phyloP scores from a whole-genome alignment of 1,140 invertebrate genomes.

The Drosophila hydei region DNA sequence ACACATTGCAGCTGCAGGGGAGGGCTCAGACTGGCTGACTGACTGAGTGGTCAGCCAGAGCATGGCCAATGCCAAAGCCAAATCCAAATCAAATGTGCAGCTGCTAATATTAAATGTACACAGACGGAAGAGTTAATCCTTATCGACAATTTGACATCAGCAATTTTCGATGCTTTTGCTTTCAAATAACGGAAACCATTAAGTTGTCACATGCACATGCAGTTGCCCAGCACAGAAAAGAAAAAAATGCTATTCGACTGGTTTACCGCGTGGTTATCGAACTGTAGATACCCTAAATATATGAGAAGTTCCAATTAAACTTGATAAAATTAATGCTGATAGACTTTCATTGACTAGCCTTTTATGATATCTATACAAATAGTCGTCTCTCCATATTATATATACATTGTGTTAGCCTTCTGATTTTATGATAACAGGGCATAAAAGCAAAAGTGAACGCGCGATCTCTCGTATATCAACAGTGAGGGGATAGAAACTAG shows the following conservation, averaged over 20 bases:
- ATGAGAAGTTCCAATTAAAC: too few relatives aligned
- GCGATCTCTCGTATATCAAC: constrained; percentile 6
- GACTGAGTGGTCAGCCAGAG: not conserved
- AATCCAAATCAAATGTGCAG: constrained; percentile 71
- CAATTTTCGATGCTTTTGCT: constrained; percentile 80
- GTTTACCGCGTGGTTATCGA: not conserved
- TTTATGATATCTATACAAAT: too few relatives aligned
- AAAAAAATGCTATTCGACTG: not conserved
- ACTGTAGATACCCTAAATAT: not conserved
- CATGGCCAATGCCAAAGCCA: not conserved
- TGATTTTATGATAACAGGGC: not conserved
- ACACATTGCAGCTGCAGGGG: constrained; percentile 35
- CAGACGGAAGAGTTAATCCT: constrained; percentile 78
- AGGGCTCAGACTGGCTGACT: not conserved
- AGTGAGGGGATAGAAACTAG: not conserved
- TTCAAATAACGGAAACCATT: constrained; percentile 78
- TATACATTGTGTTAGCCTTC: not conserved
- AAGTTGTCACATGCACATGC: constrained; percentile 75
- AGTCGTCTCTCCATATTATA: too few relatives aligned
- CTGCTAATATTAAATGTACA: constrained; percentile 79
- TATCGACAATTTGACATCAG: constrained; percentile 80
- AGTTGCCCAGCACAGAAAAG: constrained; percentile 6
- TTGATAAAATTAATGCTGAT: too few relatives aligned
- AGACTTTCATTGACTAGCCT: too few relatives aligned
- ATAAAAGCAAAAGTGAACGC: constrained; percentile 4